These are phyloP conservation scores for Drosophila siamana DNA, from an alignment of 2,888 invertebrate genomes.

Conservation along the genomic window DNA sequence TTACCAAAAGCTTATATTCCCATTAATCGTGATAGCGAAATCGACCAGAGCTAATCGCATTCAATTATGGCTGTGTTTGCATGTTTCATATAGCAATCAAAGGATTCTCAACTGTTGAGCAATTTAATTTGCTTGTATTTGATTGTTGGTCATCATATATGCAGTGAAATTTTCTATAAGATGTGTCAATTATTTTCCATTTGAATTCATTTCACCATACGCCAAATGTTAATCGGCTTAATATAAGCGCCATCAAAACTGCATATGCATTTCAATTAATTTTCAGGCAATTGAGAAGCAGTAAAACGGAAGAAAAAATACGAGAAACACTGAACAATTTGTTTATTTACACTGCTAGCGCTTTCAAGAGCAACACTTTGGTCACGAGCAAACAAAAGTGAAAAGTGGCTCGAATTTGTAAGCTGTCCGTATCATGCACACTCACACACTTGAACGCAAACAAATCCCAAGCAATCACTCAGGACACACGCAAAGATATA, in stretches of 20 bases:
- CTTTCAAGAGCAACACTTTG: slow-evolving; percentile 47
- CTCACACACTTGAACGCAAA: slow-evolving; percentile 10
- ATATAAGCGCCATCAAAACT: not conserved
- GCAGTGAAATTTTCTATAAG: not conserved
- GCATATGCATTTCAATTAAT: slow-evolving; percentile 20
- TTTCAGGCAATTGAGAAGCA: slow-evolving; percentile 1
- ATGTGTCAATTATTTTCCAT: not conserved
- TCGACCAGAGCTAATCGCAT: not conserved
- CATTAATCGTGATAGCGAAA: not conserved
- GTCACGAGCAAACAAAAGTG: slow-evolving; percentile 43
- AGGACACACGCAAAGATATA: slow-evolving; percentile 28
- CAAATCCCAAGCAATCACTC: slow-evolving; percentile 73
- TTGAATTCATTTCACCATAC: not conserved
- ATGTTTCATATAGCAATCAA: too few relatives aligned
- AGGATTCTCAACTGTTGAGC: not conserved
- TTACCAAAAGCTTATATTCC: not conserved
- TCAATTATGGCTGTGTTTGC: not conserved
- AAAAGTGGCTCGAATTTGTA: slow-evolving; percentile 58
- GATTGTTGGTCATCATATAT: too few relatives aligned
- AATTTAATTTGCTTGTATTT: not conserved
- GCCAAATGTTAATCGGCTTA: slow-evolving; percentile 5
- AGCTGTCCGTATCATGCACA: slow-evolving; percentile 36
- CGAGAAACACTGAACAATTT: slow-evolving; percentile 8
- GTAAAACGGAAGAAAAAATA: not conserved
- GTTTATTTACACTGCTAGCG: slow-evolving; percentile 28